Base-by-base conservation (phyloP, 2,113 vertebrate species). In the Ciconia maguari region DNA sequence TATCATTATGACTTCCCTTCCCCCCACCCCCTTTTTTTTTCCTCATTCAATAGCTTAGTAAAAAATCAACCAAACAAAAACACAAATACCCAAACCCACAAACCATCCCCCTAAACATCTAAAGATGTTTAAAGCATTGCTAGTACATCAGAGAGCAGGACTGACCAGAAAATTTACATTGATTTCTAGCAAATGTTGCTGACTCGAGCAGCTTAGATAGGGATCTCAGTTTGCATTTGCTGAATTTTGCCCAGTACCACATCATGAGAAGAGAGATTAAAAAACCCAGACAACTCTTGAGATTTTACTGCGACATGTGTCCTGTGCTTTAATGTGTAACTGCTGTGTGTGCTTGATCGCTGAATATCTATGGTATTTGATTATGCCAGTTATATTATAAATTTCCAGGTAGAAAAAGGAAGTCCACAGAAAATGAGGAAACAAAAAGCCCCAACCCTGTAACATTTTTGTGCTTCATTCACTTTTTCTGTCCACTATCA, bases 141-240 rank as follows among this genome's bases (percentile, higher is more conserved):
- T 76, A 32, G 58, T 76, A 79, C 20, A 86, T 66, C 71, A 86
- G 54, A 87, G 15, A 87, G 11, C 21, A n/a, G 13, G 48, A 69
- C 27, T 66, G 41, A 91, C 19, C 25, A 65, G 77, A 91, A 90
- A 81, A 57, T 60, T 38, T 86, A 16, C 79, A 87, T 51, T 66
- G 46, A 90, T 96, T 94, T 89, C 57, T 71, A 89, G 57, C 32
- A 82, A 82, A 61, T 84, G 7, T 71, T 92, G 51, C 64, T 76
- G 65, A 90, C 30, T 57, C 2, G 1, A 82, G 49, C 54, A 52
- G 10, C n/a, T 89, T 22, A 72, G 57, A 65, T 69, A 52, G 11
- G 30, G 13, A 70, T 71, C 8, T 55, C n/a, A 3, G 34, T n/a
- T 77, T 94, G 36, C 42, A 25, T 82, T 84, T 51, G 11, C 21